These are phyloP conservation scores for Gobius niger DNA, from an alignment of 2,113 vertebrate genomes.

Conservation along the genomic window DNA sequence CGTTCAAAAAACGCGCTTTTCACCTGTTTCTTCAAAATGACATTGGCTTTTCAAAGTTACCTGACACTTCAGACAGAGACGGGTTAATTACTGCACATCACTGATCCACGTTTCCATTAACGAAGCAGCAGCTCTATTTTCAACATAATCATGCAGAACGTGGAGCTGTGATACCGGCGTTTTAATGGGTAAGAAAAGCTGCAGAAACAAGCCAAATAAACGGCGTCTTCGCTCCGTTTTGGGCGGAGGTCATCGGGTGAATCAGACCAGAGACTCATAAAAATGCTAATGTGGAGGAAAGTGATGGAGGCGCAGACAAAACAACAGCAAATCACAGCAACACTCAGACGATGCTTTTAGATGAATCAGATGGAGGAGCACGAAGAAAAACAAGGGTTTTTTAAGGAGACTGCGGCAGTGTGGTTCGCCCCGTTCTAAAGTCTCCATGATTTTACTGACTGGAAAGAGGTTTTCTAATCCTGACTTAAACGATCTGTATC, in stretches of 20 bases:
- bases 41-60: too few relatives aligned
- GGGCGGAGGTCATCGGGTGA: background rate
- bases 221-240: background rate
- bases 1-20: too few relatives aligned
- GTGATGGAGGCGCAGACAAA: background rate
- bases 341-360: background rate
- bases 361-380: background rate
- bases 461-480: too few relatives aligned
- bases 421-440: too few relatives aligned
- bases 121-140: too few relatives aligned
- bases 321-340: background rate
- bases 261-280: slow-evolving; percentile 13
- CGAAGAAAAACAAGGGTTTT: background rate
- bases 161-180: background rate
- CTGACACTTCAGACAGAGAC: too few relatives aligned
- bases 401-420: too few relatives aligned
- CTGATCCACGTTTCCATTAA: too few relatives aligned
- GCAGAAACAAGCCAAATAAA: background rate
- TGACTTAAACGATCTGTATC: too few relatives aligned
- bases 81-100: too few relatives aligned
- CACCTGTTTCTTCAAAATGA: too few relatives aligned
- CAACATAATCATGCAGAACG: background rate
- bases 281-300: slow-evolving; percentile 22
- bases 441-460: too few relatives aligned
- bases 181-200: background rate